Percentiles rank a stretch among this genome's conserved stretches.
These are phyloP conservation scores for Turnix velox DNA, from an alignment of 2,113 vertebrate species.

Conservation along the genomic window DNA sequence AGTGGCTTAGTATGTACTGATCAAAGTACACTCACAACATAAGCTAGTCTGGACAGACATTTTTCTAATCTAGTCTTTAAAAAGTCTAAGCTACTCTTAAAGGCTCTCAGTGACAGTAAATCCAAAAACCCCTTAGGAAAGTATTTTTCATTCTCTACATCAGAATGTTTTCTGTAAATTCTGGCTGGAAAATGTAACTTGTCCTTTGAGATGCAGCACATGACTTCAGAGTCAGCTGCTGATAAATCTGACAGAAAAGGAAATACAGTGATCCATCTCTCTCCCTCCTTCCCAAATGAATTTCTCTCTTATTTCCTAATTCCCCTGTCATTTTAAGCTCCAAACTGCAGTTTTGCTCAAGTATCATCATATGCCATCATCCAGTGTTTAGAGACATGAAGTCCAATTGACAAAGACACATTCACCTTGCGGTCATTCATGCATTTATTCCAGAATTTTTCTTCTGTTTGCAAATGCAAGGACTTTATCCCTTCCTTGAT, in stretches of 20 bases:
- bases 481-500: neutral
- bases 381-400: neutral
- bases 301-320: neutral
- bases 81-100: conserved; percentile 43
- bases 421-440: neutral
- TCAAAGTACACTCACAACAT: neutral
- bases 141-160: neutral
- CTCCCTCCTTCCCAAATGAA: neutral
- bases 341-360: neutral
- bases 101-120: conserved; percentile 6
- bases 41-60: conserved; percentile 28
- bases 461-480: neutral
- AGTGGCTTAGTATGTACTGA: neutral
- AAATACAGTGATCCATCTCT: neutral
- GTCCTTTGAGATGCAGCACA: neutral
- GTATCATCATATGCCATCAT: neutral
- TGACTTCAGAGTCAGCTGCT: neutral
- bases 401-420: neutral
- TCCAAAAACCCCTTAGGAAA: neutral
- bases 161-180: neutral
- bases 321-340: neutral
- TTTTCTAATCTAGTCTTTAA: conserved; percentile 56
- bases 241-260: neutral
- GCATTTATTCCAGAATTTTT: neutral
- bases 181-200: neutral